phyloP scores from a whole-genome alignment of 1,140 invertebrate species.

The Chionoecetes opilio region DNA sequence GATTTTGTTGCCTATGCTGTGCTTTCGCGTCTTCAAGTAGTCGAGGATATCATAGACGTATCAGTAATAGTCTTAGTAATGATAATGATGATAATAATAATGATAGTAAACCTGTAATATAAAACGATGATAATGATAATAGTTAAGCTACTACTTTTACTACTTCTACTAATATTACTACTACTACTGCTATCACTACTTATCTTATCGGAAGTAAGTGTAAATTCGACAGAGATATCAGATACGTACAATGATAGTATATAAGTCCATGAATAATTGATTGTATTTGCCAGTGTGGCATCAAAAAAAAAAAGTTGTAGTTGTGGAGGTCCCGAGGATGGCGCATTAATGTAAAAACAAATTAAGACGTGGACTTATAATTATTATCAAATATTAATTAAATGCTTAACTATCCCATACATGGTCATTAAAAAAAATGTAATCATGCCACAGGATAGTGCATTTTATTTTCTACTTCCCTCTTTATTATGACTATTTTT shows the following conservation, averaged over 20 bases:
- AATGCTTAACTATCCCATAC: not conserved
- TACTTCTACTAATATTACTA: too few species aligned
- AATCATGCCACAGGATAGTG: not conserved
- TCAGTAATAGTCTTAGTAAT: too few species aligned
- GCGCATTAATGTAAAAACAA: not conserved
- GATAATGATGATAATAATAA: too few species aligned
- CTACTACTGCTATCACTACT: too few species aligned
- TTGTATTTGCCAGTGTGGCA: not conserved
- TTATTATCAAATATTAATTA: not conserved
- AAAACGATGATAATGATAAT: not conserved
- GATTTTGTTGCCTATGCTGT: too few species aligned
- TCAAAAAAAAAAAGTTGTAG: not conserved
- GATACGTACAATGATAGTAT: too few species aligned
- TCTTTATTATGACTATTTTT: not conserved
- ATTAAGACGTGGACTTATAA: not conserved
- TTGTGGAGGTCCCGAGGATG: not conserved
- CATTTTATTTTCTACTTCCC: not conserved
- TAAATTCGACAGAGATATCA: not conserved
- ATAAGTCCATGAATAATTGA: not conserved
- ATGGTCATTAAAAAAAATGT: not conserved
- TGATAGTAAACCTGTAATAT: not conserved
- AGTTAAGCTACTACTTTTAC: too few species aligned
- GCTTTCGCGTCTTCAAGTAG: too few species aligned
- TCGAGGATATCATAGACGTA: too few species aligned
- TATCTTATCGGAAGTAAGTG: too few species aligned